These are phyloP conservation scores for Bedellia somnulentella DNA, from an alignment of 2,888 invertebrate species.

Conservation along the genomic window DNA sequence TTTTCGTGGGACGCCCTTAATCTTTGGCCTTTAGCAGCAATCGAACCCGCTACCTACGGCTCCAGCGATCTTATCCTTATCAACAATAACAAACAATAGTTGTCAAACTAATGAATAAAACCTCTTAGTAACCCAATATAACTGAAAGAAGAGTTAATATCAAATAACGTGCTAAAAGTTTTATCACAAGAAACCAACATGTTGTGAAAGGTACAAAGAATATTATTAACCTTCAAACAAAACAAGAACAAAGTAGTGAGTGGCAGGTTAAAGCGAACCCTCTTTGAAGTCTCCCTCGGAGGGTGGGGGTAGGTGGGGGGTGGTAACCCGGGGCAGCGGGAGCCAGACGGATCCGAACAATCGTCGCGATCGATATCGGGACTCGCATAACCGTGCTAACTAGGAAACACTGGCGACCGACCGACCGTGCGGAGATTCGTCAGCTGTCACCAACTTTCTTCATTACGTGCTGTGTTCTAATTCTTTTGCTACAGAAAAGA, in stretches of 20 bases:
- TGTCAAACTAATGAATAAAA: no score
- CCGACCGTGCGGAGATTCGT: constrained; percentile 47
- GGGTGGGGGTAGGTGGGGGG: constrained; percentile 12
- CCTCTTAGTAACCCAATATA: no score
- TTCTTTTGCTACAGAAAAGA: no score
- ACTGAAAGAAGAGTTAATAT: no score
- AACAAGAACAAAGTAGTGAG: constrained; percentile 53
- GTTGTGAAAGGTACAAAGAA: constrained; percentile 35
- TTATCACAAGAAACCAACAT: constrained; percentile 13
- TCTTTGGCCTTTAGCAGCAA: no score
- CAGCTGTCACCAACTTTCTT: constrained; percentile 51
- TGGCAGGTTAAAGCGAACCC: constrained; percentile 39
- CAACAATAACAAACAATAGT: no score
- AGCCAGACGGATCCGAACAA: constrained; percentile 50
- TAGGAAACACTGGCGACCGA: no score
- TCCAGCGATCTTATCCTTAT: no score
- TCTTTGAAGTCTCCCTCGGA: constrained; percentile 19
- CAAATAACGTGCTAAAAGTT: no score
- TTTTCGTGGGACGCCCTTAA: no score
- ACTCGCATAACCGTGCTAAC: constrained; percentile 45
- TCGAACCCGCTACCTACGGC: no score
- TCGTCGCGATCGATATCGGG: constrained; percentile 52
- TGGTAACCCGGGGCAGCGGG: constrained; percentile 23
- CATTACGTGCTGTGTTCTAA: no score
- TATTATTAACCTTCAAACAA: constrained; percentile 60